Evolutionary conservation across 2,888 invertebrate genomes (phyloP).

Genomic region (Micoletzkya japonica): DNA sequence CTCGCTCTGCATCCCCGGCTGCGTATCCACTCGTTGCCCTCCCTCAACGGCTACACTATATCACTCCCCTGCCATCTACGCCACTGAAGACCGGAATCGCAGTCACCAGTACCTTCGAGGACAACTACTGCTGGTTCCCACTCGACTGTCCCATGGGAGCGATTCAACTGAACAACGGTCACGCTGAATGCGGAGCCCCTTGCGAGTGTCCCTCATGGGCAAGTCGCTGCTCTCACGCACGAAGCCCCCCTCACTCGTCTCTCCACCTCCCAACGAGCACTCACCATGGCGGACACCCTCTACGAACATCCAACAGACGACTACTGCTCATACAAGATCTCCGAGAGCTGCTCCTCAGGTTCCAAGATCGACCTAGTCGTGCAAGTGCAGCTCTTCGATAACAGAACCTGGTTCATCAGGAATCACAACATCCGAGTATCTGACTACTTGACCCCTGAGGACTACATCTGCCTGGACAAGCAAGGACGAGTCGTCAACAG

Average conservation of each 20-base stretch:
- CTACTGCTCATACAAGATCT: constrained; percentile 14
- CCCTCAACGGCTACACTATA: not conserved
- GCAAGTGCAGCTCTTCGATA: constrained; percentile 18
- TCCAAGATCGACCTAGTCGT: not conserved
- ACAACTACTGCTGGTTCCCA: constrained; percentile 8
- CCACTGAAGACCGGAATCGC: not conserved
- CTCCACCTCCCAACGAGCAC: not conserved
- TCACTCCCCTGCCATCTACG: too few relatives aligned
- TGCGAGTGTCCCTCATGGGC: constrained; percentile 14
- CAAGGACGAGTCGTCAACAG: not conserved
- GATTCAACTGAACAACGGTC: not conserved
- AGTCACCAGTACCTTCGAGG: not conserved
- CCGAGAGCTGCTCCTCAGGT: not conserved
- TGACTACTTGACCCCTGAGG: constrained; percentile 1
- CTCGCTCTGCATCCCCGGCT: not conserved
- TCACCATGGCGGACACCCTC: not conserved
- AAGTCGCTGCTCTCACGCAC: constrained; percentile 2
- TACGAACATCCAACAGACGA: not conserved
- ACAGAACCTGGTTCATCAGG: not conserved
- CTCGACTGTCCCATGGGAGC: constrained; percentile 15
- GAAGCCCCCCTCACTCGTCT: not conserved
- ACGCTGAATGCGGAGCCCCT: not conserved
- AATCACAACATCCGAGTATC: not conserved
- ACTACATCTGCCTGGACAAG: constrained; percentile 9
- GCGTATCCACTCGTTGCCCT: not conserved